Evolutionary conservation across 2,797 vertebrate species (phyloP).

Genomic region (Picus viridis): DNA sequence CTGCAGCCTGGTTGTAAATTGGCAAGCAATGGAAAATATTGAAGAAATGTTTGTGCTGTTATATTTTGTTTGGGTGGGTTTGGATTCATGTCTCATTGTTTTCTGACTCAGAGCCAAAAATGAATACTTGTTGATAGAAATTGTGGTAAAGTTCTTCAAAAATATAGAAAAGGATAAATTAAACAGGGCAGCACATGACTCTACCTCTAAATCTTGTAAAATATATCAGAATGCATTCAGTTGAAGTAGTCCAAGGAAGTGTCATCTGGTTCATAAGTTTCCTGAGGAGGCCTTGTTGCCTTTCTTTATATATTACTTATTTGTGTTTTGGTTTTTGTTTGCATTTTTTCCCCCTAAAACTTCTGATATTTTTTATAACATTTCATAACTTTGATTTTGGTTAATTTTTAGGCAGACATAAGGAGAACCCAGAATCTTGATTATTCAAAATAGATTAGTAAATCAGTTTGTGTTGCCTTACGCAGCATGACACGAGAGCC

Average conservation of each 20-base stretch:
- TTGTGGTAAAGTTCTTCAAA: background rate
- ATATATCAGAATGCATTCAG: background rate
- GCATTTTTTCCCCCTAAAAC: background rate
- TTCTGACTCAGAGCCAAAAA: slow-evolving; percentile 31
- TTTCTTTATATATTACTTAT: background rate
- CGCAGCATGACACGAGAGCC: background rate
- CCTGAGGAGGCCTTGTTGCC: background rate
- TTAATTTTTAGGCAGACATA: background rate
- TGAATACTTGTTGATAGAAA: background rate
- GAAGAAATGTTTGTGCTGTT: background rate
- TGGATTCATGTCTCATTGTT: background rate
- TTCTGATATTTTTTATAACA: background rate
- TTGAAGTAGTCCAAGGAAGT: background rate
- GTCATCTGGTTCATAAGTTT: background rate
- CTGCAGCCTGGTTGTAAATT: background rate
- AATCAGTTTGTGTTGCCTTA: background rate
- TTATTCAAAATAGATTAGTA: background rate
- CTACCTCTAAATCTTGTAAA: background rate
- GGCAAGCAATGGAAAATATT: background rate
- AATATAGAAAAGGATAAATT: background rate
- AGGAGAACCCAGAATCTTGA: background rate
- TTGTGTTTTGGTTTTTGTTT: too few relatives aligned
- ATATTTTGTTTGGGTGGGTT: background rate
- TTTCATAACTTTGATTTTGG: background rate
- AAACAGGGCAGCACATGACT: background rate